Percentiles rank a stretch among this genome's conserved stretches.
phyloP scores from a whole-genome alignment of 2,113 vertebrate species.

The Rhynchomys soricoides region DNA sequence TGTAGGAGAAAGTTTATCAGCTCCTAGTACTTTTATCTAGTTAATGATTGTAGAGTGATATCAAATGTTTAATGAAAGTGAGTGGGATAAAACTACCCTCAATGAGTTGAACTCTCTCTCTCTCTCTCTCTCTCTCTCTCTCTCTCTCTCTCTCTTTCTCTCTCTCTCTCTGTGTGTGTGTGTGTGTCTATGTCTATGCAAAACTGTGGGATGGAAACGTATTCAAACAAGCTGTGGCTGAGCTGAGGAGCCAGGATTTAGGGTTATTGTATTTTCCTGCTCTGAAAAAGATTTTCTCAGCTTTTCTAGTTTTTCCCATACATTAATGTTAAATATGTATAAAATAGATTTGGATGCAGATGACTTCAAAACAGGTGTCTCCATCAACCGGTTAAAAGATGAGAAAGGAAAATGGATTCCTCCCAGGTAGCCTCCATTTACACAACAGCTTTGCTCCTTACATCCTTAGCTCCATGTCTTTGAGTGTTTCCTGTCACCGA shows the following conservation, averaged over 20 bases:
- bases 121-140: no score
- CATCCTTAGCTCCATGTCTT: neutral
- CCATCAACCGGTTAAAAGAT: neutral
- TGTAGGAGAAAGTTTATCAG: slow-evolving; percentile 12
- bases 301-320: neutral
- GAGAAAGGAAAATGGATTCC: neutral
- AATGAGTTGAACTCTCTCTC: neutral
- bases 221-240: neutral
- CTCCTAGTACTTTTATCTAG: neutral
- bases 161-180: no score
- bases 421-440: neutral
- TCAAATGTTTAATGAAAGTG: neutral
- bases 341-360: neutral
- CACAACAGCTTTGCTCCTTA: neutral
- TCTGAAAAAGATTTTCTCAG: slow-evolving; percentile 16
- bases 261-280: slow-evolving; percentile 15
- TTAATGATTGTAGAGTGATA: neutral
- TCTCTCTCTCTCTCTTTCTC: no score
- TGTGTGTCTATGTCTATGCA: neutral
- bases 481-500: neutral
- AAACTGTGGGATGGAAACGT: slow-evolving; percentile 2
- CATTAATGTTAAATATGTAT: neutral
- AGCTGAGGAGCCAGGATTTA: neutral
- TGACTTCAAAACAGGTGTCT: neutral
- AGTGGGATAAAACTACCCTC: neutral